These are phyloP conservation scores for Pelobates cultripes DNA, from an alignment of 2,797 vertebrate species.

Conservation along the genomic window DNA sequence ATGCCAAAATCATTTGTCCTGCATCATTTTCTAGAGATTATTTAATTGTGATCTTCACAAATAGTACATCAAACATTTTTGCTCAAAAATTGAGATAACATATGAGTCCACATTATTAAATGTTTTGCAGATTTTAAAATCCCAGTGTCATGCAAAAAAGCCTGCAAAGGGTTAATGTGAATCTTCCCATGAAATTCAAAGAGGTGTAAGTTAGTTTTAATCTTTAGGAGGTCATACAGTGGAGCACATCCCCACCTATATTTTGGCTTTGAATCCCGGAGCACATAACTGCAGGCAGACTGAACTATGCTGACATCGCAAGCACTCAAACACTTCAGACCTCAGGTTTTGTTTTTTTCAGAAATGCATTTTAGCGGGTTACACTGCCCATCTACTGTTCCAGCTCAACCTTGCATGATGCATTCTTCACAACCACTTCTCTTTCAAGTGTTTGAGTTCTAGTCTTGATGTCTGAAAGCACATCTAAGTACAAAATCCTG, in stretches of 20 bases:
- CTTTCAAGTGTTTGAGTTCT: slow-evolving; percentile 2
- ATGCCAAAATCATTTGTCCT: too few relatives aligned
- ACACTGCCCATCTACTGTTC: not conserved
- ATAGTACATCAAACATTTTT: too few relatives aligned
- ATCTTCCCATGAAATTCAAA: not conserved
- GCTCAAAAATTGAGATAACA: too few relatives aligned
- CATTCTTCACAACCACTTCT: not conserved
- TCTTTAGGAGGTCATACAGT: not conserved
- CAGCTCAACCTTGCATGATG: not conserved
- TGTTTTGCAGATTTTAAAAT: too few relatives aligned
- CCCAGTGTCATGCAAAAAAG: too few relatives aligned
- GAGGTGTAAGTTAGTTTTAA: not conserved
- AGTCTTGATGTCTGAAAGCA: not conserved
- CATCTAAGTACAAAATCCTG: not conserved
- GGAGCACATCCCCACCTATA: not conserved
- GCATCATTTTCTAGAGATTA: too few relatives aligned
- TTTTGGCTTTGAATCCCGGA: not conserved
- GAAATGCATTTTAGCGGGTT: not conserved
- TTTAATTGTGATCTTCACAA: too few relatives aligned
- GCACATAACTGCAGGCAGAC: not conserved
- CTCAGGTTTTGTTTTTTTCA: not conserved
- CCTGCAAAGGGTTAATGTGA: not conserved
- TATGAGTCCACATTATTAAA: too few relatives aligned
- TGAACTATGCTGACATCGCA: not conserved
- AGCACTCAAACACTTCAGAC: not conserved